phyloP scores from a whole-genome alignment of 1,140 invertebrate species.

The Philopotamus ludificatus region DNA sequence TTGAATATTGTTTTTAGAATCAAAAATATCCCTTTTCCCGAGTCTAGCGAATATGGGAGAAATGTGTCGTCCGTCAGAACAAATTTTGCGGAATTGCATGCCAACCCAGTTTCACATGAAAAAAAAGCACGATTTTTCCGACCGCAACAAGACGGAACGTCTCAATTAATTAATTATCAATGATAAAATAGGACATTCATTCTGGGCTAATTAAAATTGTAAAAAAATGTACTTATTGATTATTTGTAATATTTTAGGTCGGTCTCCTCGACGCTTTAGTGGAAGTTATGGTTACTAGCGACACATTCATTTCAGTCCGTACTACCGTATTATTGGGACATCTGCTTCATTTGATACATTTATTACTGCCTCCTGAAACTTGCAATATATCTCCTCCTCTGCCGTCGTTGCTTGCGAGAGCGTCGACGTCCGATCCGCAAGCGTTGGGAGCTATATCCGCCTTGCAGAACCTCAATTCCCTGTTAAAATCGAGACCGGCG shows the following conservation, averaged over 20 bases:
- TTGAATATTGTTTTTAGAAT: too few relatives aligned
- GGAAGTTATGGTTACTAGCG: constrained; percentile 86
- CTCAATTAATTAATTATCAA: neutral
- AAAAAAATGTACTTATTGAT: too few relatives aligned
- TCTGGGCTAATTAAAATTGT: neutral
- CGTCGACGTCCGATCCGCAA: constrained; percentile 72
- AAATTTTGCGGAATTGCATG: too few relatives aligned
- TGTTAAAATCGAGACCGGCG: constrained; percentile 75
- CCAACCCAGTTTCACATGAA: too few relatives aligned
- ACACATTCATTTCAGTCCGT: constrained; percentile 84
- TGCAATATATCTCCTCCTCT: constrained; percentile 78
- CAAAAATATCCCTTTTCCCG: too few relatives aligned
- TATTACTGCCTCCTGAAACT: constrained; percentile 80
- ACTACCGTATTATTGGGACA: constrained; percentile 87
- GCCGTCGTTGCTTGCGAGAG: constrained; percentile 75
- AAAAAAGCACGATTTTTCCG: too few relatives aligned
- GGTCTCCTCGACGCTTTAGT: constrained; percentile 85
- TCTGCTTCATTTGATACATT: constrained; percentile 81
- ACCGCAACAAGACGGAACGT: too few relatives aligned
- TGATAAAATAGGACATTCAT: neutral
- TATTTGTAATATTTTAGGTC: constrained; percentile 50
- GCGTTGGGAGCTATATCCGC: constrained; percentile 80
- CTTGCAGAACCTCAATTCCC: constrained; percentile 71
- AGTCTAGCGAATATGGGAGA: too few relatives aligned
- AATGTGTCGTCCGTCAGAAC: too few relatives aligned